Percentiles rank a stretch among this genome's conserved stretches.
These are phyloP conservation scores for Danaus chrysippus DNA, from an alignment of 2,888 invertebrate species.

Conservation along the genomic window DNA sequence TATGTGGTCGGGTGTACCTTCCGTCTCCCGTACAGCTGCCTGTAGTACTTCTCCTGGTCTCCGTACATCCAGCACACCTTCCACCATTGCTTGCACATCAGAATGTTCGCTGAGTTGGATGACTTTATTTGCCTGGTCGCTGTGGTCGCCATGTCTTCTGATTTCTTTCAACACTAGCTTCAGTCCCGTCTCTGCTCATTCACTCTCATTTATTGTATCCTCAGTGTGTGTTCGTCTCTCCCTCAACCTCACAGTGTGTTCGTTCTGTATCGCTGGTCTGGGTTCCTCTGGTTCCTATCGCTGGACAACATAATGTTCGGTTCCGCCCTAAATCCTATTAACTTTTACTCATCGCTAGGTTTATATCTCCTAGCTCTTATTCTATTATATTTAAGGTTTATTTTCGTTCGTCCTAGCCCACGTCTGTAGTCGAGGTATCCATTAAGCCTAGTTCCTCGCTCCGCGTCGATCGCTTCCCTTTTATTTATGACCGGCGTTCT, in stretches of 20 bases:
- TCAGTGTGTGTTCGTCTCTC: conserved; percentile 6
- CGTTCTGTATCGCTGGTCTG: not conserved
- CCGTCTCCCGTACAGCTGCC: conserved; percentile 86
- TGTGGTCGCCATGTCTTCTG: conserved; percentile 68
- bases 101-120: conserved; percentile 83
- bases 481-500: conserved; percentile 39
- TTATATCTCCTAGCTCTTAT: conserved; percentile 5
- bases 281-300: conserved; percentile 11
- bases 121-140: conserved; percentile 74
- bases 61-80: conserved; percentile 93
- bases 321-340: conserved; percentile 20
- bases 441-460: conserved; percentile 32
- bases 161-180: conserved; percentile 29
- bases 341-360: conserved; percentile 5
- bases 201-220: no score
- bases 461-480: conserved; percentile 27
- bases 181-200: conserved; percentile 21
- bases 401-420: conserved; percentile 7
- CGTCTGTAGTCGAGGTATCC: conserved; percentile 22
- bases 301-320: conserved; percentile 18
- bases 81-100: conserved; percentile 94
- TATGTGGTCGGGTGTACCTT: conserved; percentile 66
- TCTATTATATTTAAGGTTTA: conserved; percentile 4
- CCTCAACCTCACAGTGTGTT: not conserved
- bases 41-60: conserved; percentile 90